Conservation (phyloP, 1,140 invertebrate species). For the Scaptodrosophila lebanonensis region DNA sequence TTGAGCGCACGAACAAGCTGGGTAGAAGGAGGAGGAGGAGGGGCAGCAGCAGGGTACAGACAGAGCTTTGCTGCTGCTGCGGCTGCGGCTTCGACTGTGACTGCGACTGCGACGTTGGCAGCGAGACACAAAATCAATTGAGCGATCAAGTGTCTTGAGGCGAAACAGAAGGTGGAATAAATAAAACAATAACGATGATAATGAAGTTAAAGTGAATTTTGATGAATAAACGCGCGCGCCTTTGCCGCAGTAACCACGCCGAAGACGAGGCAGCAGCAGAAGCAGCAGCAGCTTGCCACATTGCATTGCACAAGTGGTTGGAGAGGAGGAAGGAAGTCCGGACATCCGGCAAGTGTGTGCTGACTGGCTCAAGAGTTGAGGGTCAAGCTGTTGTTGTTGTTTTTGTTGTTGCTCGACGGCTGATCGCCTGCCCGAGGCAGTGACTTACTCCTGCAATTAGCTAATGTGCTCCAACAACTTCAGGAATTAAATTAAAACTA, state of each 20-base stretch:
- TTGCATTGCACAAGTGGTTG: slow-evolving; percentile 16
- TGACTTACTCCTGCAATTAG: slow-evolving; percentile 4
- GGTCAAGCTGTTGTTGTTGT: neutral
- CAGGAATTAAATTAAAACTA: neutral
- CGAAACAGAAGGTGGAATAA: slow-evolving; percentile 77
- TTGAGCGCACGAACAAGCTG: neutral
- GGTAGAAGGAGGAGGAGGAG: neutral
- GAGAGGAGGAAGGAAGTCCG: slow-evolving; percentile 32
- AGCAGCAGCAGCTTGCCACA: slow-evolving; percentile 22
- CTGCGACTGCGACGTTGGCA: neutral
- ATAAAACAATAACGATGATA: slow-evolving; percentile 77
- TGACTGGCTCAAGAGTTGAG: neutral
- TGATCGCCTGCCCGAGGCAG: too few relatives aligned
- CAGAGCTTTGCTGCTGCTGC: neutral
- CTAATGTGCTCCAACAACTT: neutral
- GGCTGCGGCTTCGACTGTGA: neutral
- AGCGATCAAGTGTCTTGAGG: slow-evolving; percentile 77
- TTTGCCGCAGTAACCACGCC: slow-evolving; percentile 39
- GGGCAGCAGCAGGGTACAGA: slow-evolving; percentile 13
- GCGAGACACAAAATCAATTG: slow-evolving; percentile 67
- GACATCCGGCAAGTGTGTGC: slow-evolving; percentile 47
- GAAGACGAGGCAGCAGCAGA: slow-evolving; percentile 13
- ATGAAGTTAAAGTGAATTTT: slow-evolving; percentile 77
- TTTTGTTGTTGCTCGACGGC: too few relatives aligned
- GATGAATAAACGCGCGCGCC: slow-evolving; percentile 70